A percentile compares a stretch with the other conserved stretches of the same genome.
Conservation (phyloP, 1,140 invertebrate species). For the Brachystomella parvula region DNA sequence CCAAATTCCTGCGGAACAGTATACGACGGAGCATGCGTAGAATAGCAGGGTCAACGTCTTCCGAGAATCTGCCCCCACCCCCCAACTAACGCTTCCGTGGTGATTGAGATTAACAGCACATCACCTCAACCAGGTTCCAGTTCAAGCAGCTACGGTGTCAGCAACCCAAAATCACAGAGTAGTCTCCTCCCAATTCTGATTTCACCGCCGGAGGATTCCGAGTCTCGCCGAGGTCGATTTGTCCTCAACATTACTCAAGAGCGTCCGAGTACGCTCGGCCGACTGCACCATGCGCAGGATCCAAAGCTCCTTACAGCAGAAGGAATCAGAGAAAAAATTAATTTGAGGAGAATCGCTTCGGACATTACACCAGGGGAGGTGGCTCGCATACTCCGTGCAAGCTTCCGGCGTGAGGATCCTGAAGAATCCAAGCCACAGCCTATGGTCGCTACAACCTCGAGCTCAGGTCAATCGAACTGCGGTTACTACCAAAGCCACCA, state of each 20-base stretch:
- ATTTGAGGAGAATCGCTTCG: slow-evolving; percentile 25
- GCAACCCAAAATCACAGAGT: not conserved
- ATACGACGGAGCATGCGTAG: slow-evolving; percentile 69
- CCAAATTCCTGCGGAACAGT: slow-evolving; percentile 68
- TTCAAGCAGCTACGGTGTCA: slow-evolving; percentile 19
- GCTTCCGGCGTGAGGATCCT: slow-evolving; percentile 22
- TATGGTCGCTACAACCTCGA: not conserved
- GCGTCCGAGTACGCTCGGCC: not conserved
- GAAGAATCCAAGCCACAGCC: not conserved
- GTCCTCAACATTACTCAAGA: not conserved
- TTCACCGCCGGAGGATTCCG: slow-evolving; percentile 11
- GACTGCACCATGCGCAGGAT: not conserved
- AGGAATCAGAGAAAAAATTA: not conserved
- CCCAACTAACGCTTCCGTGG: slow-evolving; percentile 56
- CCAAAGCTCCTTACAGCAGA: not conserved
- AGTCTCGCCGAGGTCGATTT: not conserved
- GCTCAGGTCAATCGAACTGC: not conserved
- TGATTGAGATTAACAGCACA: slow-evolving; percentile 50
- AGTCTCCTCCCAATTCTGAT: slow-evolving; percentile 20
- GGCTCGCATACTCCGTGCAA: slow-evolving; percentile 35
- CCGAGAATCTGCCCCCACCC: slow-evolving; percentile 44
- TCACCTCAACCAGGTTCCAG: no score
- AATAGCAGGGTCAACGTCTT: slow-evolving; percentile 48
- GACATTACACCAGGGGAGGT: slow-evolving; percentile 36
- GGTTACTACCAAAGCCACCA: not conserved